phyloP scores from a whole-genome alignment of 1,140 invertebrate genomes.

The Trichogramma pretiosum region DNA sequence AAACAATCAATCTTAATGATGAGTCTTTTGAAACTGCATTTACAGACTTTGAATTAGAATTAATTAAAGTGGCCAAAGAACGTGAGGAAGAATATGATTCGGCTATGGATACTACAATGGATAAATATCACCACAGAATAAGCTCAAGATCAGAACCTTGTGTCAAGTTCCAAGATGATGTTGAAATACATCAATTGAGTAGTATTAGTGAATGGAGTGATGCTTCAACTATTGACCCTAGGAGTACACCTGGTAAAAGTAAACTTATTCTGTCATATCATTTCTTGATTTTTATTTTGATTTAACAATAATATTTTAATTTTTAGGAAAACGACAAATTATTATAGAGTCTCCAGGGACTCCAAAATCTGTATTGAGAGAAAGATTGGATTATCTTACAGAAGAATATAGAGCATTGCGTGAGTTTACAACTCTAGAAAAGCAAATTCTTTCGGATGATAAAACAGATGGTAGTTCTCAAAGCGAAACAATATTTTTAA shows the following conservation, averaged over 20 bases:
- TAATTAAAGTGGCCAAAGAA: constrained; percentile 24
- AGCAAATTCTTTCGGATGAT: constrained; percentile 26
- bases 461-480: not conserved
- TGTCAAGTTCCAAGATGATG: constrained; percentile 17
- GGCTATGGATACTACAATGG: not conserved
- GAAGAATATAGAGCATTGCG: constrained; percentile 23
- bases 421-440: constrained; percentile 33
- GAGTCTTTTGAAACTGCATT: constrained; percentile 25
- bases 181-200: constrained; percentile 10
- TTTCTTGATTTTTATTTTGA: not conserved
- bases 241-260: no score
- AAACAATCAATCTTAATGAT: constrained; percentile 15
- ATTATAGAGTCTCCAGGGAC: constrained; percentile 20
- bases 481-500: constrained; percentile 7
- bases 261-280: not conserved
- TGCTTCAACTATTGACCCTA: constrained; percentile 2
- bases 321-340: not conserved
- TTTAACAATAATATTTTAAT: not conserved
- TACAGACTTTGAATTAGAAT: constrained; percentile 30
- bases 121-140: not conserved
- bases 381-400: constrained; percentile 21
- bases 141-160: not conserved
- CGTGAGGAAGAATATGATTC: constrained; percentile 10
- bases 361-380: constrained; percentile 25
- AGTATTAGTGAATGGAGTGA: constrained; percentile 8